Base-by-base conservation (phyloP, 2,113 vertebrate genomes). In the Boleophthalmus pectinirostris region DNA sequence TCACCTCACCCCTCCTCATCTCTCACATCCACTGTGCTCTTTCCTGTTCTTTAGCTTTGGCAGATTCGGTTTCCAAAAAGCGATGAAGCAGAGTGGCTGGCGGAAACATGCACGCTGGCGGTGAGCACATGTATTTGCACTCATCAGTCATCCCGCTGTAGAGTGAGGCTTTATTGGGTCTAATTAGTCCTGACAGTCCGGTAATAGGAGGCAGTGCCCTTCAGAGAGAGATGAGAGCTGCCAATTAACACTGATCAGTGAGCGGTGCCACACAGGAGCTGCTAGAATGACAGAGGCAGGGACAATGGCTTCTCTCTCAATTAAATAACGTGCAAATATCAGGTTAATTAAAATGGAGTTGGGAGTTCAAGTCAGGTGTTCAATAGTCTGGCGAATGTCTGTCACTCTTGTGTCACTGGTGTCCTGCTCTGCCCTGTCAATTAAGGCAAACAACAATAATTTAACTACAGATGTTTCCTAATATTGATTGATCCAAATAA, bases 111-210 rank as follows among this genome's bases (percentile, higher is more conserved):
- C 74, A 68, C 72, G 54, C 54, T 56, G 54, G 54, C 8, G 54
- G 54, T 24, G 66, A 56, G 80, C 71, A 73, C 66, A 46, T 53
- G 66, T 29, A 80, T 67, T 47, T 73, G 63, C 60, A 75, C 92
- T 95, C 94, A 95, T 96, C 95, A 95, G 95, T 96, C 96, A 95
- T 94, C 94, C 95, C 94, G 95, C 93, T 94, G 96, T 95, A 95
- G 94, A 94, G 92, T 92, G 93, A 94, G 25, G 58, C 58, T 95
- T 96, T 96, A 96, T 96, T 97, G 95, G 94, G 95, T 92, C 94
- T 94, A 96, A 96, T 98, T 97, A 93, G 97, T 98, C 95, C 95
- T 95, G 95, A 95, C 95, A 94, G 90, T 91, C 95, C 96, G 95
- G 97, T 96, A 97, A 97, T 95, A 95, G 94, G 94, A 92, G 94